phyloP scores from a whole-genome alignment of 2,888 invertebrate genomes.

The Melieria omissa region DNA sequence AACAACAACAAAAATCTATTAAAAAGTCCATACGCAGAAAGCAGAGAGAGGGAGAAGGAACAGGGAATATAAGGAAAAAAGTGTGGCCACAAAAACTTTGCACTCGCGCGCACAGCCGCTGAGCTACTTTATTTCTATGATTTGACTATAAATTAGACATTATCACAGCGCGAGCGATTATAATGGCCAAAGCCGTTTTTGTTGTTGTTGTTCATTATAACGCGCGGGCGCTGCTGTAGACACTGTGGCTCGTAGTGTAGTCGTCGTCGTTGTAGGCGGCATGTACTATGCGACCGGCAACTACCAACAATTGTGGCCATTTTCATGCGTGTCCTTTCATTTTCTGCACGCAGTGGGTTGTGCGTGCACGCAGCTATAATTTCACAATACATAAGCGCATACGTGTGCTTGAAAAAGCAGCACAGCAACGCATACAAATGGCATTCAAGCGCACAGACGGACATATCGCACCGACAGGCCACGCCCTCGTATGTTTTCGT shows the following conservation, averaged over 20 bases:
- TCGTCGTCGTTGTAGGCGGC: no score
- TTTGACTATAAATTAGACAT: constrained; percentile 32
- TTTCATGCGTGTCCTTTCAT: no score
- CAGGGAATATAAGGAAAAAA: not conserved
- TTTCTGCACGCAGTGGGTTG: no score
- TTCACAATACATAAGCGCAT: no score
- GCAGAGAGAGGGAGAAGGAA: not conserved
- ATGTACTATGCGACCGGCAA: no score
- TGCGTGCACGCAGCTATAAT: no score
- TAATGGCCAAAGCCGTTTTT: not conserved
- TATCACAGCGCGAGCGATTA: constrained; percentile 10
- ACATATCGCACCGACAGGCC: no score
- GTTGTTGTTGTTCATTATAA: not conserved
- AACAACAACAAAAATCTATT: not conserved
- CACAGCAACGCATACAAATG: no score
- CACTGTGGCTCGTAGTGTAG: not conserved
- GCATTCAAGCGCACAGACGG: no score
- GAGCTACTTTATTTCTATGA: constrained; percentile 32
- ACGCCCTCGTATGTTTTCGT: no score
- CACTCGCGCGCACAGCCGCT: not conserved
- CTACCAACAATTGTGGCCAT: no score
- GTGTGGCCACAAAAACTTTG: not conserved
- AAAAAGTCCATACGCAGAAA: not conserved
- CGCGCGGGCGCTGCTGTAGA: not conserved
- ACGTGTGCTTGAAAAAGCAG: no score